Base-by-base conservation (phyloP, 2,113 vertebrate species). In the Pelodiscus sinensis region DNA sequence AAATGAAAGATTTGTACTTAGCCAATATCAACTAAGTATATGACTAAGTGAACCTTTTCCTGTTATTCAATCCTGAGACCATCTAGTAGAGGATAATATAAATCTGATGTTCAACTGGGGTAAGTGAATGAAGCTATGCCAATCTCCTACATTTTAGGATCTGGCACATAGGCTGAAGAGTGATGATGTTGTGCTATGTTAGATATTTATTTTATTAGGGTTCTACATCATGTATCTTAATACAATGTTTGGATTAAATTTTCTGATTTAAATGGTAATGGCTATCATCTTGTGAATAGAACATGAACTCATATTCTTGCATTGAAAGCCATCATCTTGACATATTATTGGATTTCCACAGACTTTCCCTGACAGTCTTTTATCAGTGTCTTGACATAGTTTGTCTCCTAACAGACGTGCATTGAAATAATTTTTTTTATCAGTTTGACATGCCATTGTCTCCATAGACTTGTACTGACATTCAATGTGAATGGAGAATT, bases 391-490 rank as follows among this genome's bases (percentile, higher is more conserved):
- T 92, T 88, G 52, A 78, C 77, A 80, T 0, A 2, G 8, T 93
- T 86, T 86, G 78, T 83, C 16, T 90, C 44, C 73, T 9, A 68
- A 9, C 25, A 68, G 27, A 88, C 25, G 29, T 85, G 8, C 21
- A 52, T 21, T 92, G 57, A 96, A 95, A 95, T 90, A 91, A 80
- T 89, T 91, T 86, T 54, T 88, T 93, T 81, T 58, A 80, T 93
- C 85, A 79, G 1, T 57, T 92, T 92, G 89, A 90, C 38, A 16
- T 84, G 55, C 79, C 11, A 38, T 87, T 86, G 44, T 93, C 81
- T 94, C 85, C 24, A 18, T 57, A 79, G 85, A 60, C 25, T 65
- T 84, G 27, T 68, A 82, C 13, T 94, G 90, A 92, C 55, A 68
- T 29, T 56, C 60, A 54, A 89, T 92, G 89, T 44, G 90, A 90